A percentile compares a stretch with the other conserved stretches of the same genome.
These are phyloP conservation scores for Himalopsyche anomala DNA, from an alignment of 2,888 invertebrate genomes.

Conservation along the genomic window DNA sequence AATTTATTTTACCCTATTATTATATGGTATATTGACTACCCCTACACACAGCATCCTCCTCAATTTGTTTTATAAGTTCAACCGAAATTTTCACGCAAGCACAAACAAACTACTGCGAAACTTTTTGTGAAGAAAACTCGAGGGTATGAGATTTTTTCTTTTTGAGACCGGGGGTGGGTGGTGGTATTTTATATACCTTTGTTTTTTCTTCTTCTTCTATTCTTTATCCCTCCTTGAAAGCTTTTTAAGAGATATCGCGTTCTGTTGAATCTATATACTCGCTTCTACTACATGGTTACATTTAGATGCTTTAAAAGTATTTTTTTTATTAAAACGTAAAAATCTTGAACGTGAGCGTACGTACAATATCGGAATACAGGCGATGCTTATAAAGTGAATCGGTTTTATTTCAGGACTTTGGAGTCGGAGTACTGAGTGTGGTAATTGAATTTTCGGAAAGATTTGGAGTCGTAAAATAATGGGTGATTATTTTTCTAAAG, in stretches of 20 bases:
- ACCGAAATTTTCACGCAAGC: not conserved
- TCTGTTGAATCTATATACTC: not conserved
- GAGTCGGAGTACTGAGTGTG: too few species aligned
- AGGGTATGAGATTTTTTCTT: constrained; percentile 14
- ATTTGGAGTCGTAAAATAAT: too few species aligned
- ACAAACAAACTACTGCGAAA: not conserved
- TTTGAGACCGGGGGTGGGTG: not conserved
- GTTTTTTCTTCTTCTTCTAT: constrained; percentile 27
- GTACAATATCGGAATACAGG: too few species aligned
- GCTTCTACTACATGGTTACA: not conserved
- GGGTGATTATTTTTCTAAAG: too few species aligned
- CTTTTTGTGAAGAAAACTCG: not conserved
- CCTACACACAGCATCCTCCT: not conserved
- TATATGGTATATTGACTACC: not conserved
- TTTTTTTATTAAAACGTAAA: not conserved
- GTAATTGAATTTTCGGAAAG: too few species aligned
- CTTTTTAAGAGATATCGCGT: constrained; percentile 20
- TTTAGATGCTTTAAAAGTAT: not conserved
- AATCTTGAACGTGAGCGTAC: not conserved
- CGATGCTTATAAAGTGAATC: too few species aligned
- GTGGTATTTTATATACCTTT: constrained; percentile 24
- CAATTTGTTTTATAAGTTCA: constrained; percentile 15
- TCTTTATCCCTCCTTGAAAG: constrained; percentile 31
- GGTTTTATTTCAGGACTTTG: too few species aligned
- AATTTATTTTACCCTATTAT: too few species aligned